phyloP scores from a whole-genome alignment of 2,888 invertebrate species.

The Lottia gigantea region DNA sequence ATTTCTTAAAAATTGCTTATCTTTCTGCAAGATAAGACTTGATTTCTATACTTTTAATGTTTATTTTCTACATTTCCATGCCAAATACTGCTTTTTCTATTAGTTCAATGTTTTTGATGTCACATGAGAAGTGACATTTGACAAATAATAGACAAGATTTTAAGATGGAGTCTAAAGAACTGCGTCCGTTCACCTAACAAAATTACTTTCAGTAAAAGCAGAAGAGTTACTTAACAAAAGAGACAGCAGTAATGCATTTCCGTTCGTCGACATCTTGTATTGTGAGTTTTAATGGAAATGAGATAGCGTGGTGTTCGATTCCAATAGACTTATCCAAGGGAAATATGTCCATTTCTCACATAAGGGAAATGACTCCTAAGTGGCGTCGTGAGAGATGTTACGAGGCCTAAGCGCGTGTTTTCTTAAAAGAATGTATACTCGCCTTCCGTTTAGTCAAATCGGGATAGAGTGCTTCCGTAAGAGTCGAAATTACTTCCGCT shows the following conservation, averaged over 20 bases:
- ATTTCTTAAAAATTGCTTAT: too few relatives aligned
- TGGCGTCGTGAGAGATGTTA: slow-evolving; percentile 17
- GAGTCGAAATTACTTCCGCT: slow-evolving; percentile 25
- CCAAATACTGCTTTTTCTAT: too few relatives aligned
- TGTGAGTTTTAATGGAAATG: slow-evolving; percentile 25
- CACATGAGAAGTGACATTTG: slow-evolving; percentile 5
- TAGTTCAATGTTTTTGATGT: neutral
- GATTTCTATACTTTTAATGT: too few relatives aligned
- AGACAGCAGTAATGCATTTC: slow-evolving; percentile 29
- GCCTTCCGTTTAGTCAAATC: slow-evolving; percentile 22
- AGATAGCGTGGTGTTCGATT: slow-evolving; percentile 19
- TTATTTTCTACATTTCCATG: too few relatives aligned
- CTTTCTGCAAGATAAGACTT: too few relatives aligned
- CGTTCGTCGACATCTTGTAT: slow-evolving; percentile 19
- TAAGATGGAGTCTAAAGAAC: neutral
- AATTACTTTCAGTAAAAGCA: slow-evolving; percentile 17
- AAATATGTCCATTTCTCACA: slow-evolving; percentile 25
- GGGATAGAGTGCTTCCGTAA: slow-evolving; percentile 23
- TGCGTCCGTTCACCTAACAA: neutral
- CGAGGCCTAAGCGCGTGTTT: slow-evolving; percentile 22
- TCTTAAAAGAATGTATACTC: slow-evolving; percentile 24
- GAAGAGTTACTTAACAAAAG: slow-evolving; percentile 18
- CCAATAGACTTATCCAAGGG: slow-evolving; percentile 14
- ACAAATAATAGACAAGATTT: neutral
- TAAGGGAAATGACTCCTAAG: slow-evolving; percentile 23